A percentile compares a stretch with the other conserved stretches of the same genome.
Evolutionary conservation across 1,140 invertebrate species (phyloP).

Genomic region (Formica exsecta): DNA sequence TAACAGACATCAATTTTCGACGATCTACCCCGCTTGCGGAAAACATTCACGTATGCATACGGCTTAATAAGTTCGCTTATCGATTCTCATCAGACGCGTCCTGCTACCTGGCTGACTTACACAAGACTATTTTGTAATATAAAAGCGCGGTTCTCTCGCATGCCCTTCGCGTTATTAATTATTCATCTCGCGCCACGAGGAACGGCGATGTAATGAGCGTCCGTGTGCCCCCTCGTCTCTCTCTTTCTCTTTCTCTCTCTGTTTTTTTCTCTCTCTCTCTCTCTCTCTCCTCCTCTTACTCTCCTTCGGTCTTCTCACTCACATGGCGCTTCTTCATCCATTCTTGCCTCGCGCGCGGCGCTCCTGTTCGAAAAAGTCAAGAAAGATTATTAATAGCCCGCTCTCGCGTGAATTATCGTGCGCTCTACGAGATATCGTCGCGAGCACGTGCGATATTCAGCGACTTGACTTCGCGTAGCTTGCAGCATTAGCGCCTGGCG

Average conservation of each 20-base stretch:
- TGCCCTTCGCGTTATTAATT: slow-evolving; percentile 62
- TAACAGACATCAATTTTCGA: not conserved
- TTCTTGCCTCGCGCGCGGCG: slow-evolving; percentile 62
- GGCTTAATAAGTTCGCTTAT: slow-evolving; percentile 61
- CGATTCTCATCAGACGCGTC: slow-evolving; percentile 58
- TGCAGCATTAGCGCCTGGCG: slow-evolving; percentile 52
- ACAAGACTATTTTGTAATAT: slow-evolving; percentile 62
- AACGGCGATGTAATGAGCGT: slow-evolving; percentile 58
- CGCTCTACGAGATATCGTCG: slow-evolving; percentile 66
- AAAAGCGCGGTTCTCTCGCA: slow-evolving; percentile 40
- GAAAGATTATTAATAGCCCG: slow-evolving; percentile 75
- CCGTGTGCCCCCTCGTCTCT: slow-evolving; percentile 28
- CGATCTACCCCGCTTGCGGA: not conserved
- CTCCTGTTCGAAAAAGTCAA: slow-evolving; percentile 68
- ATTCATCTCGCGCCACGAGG: slow-evolving; percentile 50
- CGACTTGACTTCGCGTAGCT: slow-evolving; percentile 54
- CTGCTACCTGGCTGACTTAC: slow-evolving; percentile 55
- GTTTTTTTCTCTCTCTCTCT: not conserved
- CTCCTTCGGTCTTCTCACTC: slow-evolving; percentile 16
- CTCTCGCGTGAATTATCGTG: slow-evolving; percentile 75
- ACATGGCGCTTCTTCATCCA: slow-evolving; percentile 51
- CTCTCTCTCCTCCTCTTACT: slow-evolving; percentile 20
- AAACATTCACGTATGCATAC: slow-evolving; percentile 48
- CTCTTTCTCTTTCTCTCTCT: slow-evolving; percentile 33
- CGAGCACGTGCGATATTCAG: slow-evolving; percentile 72